Percentiles rank a stretch among this genome's conserved stretches.
Conservation (phyloP, 2,888 invertebrate species). For the Gerris lacustris region DNA sequence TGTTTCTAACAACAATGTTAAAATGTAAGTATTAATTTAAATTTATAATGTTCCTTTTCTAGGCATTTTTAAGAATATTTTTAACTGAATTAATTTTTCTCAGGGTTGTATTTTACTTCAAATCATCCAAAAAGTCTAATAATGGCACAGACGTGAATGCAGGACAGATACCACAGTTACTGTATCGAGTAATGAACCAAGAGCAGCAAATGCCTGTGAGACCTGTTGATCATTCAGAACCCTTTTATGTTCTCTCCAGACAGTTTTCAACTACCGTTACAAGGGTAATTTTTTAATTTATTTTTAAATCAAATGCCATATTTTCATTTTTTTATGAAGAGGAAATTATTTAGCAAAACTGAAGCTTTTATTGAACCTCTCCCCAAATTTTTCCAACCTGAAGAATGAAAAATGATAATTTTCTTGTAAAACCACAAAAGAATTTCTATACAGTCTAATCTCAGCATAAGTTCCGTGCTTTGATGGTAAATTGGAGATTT, state of each 20-base stretch:
- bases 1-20: too few relatives aligned
- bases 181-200: slow-evolving; percentile 57
- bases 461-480: too few relatives aligned
- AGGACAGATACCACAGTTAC: slow-evolving; percentile 88
- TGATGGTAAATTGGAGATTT: too few relatives aligned
- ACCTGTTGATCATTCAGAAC: slow-evolving; percentile 50
- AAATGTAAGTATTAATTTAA: too few relatives aligned
- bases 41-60: too few relatives aligned
- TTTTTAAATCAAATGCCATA: too few relatives aligned
- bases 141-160: slow-evolving; percentile 97
- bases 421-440: too few relatives aligned
- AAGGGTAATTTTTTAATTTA: slow-evolving; percentile 40
- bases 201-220: slow-evolving; percentile 47
- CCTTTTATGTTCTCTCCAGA: slow-evolving; percentile 71
- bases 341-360: background rate
- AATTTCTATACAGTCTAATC: too few relatives aligned
- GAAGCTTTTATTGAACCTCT: too few relatives aligned
- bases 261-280: slow-evolving; percentile 78
- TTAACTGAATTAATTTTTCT: slow-evolving; percentile 20
- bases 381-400: too few relatives aligned
- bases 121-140: slow-evolving; percentile 92
- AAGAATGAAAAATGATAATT: too few relatives aligned
- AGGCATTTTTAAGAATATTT: too few relatives aligned
- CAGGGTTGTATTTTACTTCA: slow-evolving; percentile 81
- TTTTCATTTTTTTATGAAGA: background rate